phyloP scores from a whole-genome alignment of 2,797 vertebrate species.

The Onychomys torridus region DNA sequence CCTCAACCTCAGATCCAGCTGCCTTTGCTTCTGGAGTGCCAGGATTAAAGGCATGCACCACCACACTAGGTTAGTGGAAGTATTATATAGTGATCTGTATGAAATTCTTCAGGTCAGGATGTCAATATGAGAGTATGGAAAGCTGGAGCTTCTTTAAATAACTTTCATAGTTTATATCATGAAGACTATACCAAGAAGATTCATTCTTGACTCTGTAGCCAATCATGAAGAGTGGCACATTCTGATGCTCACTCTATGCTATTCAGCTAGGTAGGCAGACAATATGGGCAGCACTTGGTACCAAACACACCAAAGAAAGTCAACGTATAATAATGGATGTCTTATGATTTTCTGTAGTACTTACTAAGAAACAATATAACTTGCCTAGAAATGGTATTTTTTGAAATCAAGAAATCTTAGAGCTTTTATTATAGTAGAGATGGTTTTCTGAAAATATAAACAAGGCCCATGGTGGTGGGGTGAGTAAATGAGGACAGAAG shows the following conservation, averaged over 20 bases:
- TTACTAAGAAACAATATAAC: background rate
- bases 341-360: background rate
- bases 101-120: background rate
- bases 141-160: background rate
- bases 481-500: background rate
- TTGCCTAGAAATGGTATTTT: background rate
- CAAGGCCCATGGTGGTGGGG: no score
- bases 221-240: background rate
- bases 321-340: background rate
- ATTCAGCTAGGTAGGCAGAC: background rate
- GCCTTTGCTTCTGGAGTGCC: background rate
- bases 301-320: background rate
- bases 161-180: background rate
- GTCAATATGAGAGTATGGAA: background rate
- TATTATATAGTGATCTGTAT: background rate
- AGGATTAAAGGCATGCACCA: background rate
- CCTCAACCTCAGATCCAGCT: background rate
- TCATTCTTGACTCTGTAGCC: background rate
- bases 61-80: no score
- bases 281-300: background rate
- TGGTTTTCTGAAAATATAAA: slow-evolving; percentile 3
- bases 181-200: background rate
- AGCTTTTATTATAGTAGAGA: background rate
- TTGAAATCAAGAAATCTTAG: background rate
- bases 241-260: background rate